Base-by-base conservation (phyloP, 1,140 invertebrate genomes). In the Ruditapes philippinarum region DNA sequence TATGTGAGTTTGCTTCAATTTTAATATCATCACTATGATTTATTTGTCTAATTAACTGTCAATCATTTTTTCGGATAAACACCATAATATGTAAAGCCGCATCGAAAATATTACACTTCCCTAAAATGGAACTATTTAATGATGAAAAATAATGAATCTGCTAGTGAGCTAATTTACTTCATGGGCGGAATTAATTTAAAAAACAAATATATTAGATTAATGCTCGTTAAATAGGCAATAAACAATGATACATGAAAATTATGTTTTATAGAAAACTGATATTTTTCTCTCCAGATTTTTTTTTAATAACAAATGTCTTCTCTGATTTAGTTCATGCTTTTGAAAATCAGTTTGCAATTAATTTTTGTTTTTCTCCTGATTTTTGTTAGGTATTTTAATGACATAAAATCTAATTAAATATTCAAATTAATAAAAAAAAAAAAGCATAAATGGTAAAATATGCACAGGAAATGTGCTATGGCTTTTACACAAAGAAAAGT, bases 41-140 rank as follows among this genome's bases (percentile, higher is more conserved):
- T 84, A 73, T 49, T 36, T 49, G 36, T 84, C 65, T 84, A 38
- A 74, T 73, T 84, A 70, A 33, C 49, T 70, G 49, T 73, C 49
- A 73, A 73, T 70, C 62, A 70, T 36, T 9, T 31, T n/a, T 17
- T n/a, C 42, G 3, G 14, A 84, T 73, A 73, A 84, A 73, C 11
- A 45, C 65, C 19, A 19, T 70, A 70, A 68, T 82, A 65, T 68
- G 40, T 82, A 82, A 82, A 68, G 57, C 62, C 49, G 57, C n/a
- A 19, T 5, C 22, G 62, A 82, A 82, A 82, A 84, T 84, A 84
- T 42, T 9, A 70, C 38, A 25, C 19, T 38, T 51, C n/a, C 49
- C 40, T 42, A 33, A 70, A 70, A n/a, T 22, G 31, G 49, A 36
- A 73, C n/a, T 40, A 49, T 25, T n/a, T 40, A 80, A 60, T 40